Conservation (phyloP, 1,140 invertebrate genomes). For the Parapsyche elsis region DNA sequence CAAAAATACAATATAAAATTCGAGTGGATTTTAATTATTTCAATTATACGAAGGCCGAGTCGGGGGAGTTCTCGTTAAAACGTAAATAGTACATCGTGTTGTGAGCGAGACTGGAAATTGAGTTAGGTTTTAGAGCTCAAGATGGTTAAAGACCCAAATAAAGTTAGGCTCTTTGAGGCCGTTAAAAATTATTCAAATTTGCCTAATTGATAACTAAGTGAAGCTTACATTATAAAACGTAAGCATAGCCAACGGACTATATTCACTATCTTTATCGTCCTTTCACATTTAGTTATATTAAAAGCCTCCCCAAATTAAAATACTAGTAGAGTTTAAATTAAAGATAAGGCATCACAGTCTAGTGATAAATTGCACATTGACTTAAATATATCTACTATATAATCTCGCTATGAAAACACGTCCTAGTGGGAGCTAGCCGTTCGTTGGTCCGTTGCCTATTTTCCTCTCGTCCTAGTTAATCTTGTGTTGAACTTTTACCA, state of each 20-base stretch:
- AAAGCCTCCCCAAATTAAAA: too few relatives aligned
- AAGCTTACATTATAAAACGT: too few relatives aligned
- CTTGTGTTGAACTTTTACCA: background rate
- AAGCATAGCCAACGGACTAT: too few relatives aligned
- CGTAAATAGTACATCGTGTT: background rate
- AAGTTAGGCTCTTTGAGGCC: background rate
- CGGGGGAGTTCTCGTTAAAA: conserved; percentile 7
- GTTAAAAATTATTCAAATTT: conserved; percentile 23
- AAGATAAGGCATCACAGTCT: too few relatives aligned
- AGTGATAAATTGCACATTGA: too few relatives aligned
- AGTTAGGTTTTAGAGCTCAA: background rate
- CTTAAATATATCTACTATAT: too few relatives aligned
- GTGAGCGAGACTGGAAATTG: background rate
- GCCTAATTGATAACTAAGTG: background rate
- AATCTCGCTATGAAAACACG: background rate
- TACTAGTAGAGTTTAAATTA: too few relatives aligned
- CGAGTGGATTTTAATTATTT: conserved; percentile 6
- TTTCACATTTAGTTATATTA: too few relatives aligned
- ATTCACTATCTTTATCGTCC: too few relatives aligned
- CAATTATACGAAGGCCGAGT: background rate
- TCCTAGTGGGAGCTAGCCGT: background rate
- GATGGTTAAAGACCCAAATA: background rate
- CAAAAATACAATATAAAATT: background rate
- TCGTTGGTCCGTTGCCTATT: background rate
- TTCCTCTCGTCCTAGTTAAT: conserved; percentile 1